phyloP scores from a whole-genome alignment of 2,113 vertebrate species.

The Larimichthys crocea region DNA sequence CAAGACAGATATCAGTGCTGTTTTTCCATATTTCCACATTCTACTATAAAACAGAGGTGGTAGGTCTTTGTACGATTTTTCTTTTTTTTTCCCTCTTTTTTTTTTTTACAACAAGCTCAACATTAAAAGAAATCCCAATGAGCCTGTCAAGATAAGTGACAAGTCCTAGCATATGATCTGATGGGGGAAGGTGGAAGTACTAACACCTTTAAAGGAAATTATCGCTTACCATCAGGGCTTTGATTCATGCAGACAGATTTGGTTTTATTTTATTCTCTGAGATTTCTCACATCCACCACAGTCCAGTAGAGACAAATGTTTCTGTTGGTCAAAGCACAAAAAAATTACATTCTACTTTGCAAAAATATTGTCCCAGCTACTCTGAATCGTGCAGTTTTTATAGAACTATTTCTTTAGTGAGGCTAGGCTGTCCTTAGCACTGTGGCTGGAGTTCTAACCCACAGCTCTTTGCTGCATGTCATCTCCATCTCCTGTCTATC shows the following conservation, averaged over 20 bases:
- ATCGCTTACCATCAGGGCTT: too few relatives aligned
- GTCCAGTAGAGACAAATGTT: neutral
- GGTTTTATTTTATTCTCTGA: neutral
- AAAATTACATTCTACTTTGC: neutral
- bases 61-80: neutral
- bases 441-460: too few relatives aligned
- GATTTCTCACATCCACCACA: neutral
- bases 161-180: neutral
- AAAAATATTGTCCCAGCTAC: neutral
- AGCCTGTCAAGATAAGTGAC: conserved; percentile 22
- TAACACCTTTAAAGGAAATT: neutral
- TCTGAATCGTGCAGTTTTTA: neutral
- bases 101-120: neutral
- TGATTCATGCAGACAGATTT: neutral
- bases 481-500: too few relatives aligned
- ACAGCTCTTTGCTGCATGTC: too few relatives aligned
- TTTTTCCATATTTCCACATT: neutral
- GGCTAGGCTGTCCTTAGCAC: too few relatives aligned
- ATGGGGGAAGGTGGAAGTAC: neutral
- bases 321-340: neutral
- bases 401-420: too few relatives aligned
- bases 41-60: neutral
- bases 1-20: neutral
- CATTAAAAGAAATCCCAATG: neutral
- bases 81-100: neutral